Evolutionary conservation across 2,113 vertebrate genomes (phyloP), one percentile per base, ranked within the genome.

Genomic region (Pardalotus punctatus): DNA sequence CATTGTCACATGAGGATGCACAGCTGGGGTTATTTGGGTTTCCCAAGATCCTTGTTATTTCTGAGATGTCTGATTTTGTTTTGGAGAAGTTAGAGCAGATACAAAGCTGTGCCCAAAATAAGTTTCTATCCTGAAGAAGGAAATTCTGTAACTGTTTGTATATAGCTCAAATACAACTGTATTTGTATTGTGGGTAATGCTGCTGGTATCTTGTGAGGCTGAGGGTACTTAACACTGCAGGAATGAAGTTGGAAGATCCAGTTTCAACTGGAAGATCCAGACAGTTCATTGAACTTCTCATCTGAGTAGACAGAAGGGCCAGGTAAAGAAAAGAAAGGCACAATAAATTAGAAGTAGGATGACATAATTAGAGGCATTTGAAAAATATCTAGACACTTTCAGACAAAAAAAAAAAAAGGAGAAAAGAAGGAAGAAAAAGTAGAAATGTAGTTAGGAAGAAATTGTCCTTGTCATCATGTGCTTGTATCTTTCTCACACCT

Each of bases 131-230:
- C 33, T 85, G 19, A 20, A 54, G 54, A 53, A 50, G 50, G 81
- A 48, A 58, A 47, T 0, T 0, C 4, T 58, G 12, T 51, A 65
- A 19, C 36, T 21, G 15, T 53, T 45, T 60, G 13, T 4, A 2
- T 6, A 6, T 29, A 42, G 25, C 56, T 45, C 0, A 0, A 8
- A 8, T 33, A 1, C 36, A 62, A 64, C 25, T 78, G 29, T 73
- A 21, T 77, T 60, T 90, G 4, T 62, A 2, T 31, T 61, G 35
- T 74, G 48, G 24, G 5, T 66, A 8, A 31, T 56, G 58, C 29
- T 60, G 0, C 8, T 51, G 19, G 33, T 27, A 14, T 40, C 5
- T 9, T 35, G 1, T 7, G 35, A 67, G 29, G 51, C 36, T 73
- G 27, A 53, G 50, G 29, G 28, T 45, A 23, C 36, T 50, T 50